Conservation (phyloP, 2,113 vertebrate genomes). For the Lophochroa leadbeateri region DNA sequence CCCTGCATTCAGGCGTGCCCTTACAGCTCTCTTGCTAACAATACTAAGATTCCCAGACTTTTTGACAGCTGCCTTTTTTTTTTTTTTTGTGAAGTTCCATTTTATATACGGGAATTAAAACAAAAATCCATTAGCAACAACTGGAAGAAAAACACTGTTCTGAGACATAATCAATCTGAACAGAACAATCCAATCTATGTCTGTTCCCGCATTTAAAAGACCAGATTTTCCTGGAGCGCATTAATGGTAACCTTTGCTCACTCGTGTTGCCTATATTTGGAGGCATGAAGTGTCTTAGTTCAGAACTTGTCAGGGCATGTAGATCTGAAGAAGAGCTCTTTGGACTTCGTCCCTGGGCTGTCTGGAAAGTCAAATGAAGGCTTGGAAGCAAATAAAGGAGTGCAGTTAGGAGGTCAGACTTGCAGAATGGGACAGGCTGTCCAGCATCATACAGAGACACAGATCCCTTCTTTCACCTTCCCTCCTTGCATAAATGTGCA, state of each 20-base stretch:
- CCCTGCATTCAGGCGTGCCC: not conserved
- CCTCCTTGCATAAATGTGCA: not conserved
- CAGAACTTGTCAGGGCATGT: not conserved
- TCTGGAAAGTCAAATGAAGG: not conserved
- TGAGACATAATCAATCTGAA: not conserved
- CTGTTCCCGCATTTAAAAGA: not conserved
- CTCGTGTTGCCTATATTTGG: not conserved
- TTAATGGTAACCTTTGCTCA: not conserved
- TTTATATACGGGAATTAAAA: not conserved
- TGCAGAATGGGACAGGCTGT: not conserved
- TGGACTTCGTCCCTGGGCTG: not conserved
- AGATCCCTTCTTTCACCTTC: not conserved
- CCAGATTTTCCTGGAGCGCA: not conserved
- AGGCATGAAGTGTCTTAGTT: not conserved
- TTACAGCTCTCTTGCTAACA: not conserved
- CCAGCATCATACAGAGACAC: not conserved
- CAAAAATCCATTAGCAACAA: not conserved
- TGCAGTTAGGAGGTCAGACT: not conserved
- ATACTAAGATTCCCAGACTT: not conserved
- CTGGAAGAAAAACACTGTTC: not conserved
- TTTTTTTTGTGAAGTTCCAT: not conserved
- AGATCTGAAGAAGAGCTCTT: not conserved
- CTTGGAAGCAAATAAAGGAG: not conserved
- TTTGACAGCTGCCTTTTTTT: not conserved
- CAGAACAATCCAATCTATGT: not conserved